Evolutionary conservation across 1,140 invertebrate genomes (phyloP).

Genomic region (Glossosoma conforme): DNA sequence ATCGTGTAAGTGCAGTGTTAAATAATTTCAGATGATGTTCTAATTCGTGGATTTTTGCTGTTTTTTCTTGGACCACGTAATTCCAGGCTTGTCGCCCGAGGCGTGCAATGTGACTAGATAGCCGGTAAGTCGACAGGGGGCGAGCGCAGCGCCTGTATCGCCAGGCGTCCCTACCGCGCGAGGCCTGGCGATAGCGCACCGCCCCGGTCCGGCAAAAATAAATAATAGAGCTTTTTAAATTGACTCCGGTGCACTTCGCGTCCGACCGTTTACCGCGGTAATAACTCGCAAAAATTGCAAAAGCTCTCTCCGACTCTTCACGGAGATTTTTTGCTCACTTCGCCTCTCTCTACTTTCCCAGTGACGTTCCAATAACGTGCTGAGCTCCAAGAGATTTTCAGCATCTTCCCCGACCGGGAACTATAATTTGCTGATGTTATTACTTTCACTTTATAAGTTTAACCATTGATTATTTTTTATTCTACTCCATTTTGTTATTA

Average conservation of each 20-base stretch:
- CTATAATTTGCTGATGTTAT: too few species aligned
- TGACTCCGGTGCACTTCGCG: neutral
- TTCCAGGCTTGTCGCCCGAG: too few species aligned
- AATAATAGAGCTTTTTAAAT: conserved; percentile 8
- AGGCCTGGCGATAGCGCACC: neutral
- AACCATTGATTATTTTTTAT: too few species aligned
- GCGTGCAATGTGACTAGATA: too few species aligned
- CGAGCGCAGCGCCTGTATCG: conserved; percentile 12
- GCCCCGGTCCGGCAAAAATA: neutral
- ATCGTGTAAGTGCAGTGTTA: too few species aligned
- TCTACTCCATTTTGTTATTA: too few species aligned
- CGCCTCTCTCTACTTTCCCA: neutral
- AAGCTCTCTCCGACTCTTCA: conserved; percentile 3
- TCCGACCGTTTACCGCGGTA: neutral
- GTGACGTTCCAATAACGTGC: conserved; percentile 6
- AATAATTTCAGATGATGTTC: too few species aligned
- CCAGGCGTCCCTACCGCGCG: neutral
- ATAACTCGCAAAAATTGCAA: conserved; percentile 16
- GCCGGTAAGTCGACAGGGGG: conserved; percentile 18
- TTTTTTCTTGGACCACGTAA: too few species aligned
- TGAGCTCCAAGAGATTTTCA: conserved; percentile 1
- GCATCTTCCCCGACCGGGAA: too few species aligned
- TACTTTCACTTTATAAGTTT: too few species aligned
- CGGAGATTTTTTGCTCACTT: neutral
- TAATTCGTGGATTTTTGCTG: too few species aligned